Percentiles rank a stretch among this genome's conserved stretches.
Conservation (phyloP, 2,113 vertebrate genomes). For the Atractosteus spatula region DNA sequence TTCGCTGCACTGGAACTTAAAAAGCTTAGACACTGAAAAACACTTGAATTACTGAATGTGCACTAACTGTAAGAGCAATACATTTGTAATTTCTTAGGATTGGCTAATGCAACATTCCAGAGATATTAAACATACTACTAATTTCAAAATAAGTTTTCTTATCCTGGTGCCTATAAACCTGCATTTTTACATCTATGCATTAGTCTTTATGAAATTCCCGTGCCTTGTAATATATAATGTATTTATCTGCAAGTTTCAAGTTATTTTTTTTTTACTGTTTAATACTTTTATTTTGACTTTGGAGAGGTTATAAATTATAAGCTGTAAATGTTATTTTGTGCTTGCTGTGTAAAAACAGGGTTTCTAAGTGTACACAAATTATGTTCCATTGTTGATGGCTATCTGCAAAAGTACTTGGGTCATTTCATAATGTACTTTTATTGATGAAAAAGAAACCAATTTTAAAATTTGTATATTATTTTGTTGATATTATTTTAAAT, state of each 20-base stretch:
- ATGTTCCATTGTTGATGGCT: neutral
- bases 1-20: slow-evolving; percentile 27
- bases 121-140: slow-evolving; percentile 45
- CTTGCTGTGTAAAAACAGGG: slow-evolving; percentile 73
- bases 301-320: slow-evolving; percentile 56
- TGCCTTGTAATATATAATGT: slow-evolving; percentile 34
- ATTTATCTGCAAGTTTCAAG: slow-evolving; percentile 26
- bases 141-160: neutral
- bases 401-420: neutral
- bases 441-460: slow-evolving; percentile 9
- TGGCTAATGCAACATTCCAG: slow-evolving; percentile 66
- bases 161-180: slow-evolving; percentile 36
- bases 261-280: slow-evolving; percentile 26
- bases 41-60: slow-evolving; percentile 30
- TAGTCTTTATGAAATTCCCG: slow-evolving; percentile 10
- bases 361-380: slow-evolving; percentile 30
- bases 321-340: slow-evolving; percentile 75
- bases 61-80: slow-evolving; percentile 21
- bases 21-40: slow-evolving; percentile 20
- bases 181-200: slow-evolving; percentile 18
- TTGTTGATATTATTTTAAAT: neutral
- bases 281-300: slow-evolving; percentile 28
- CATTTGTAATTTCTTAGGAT: slow-evolving; percentile 32
- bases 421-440: slow-evolving; percentile 3
- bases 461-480: neutral